Base-by-base conservation (phyloP, 2,797 vertebrate species). In the Siniperca undulata region DNA sequence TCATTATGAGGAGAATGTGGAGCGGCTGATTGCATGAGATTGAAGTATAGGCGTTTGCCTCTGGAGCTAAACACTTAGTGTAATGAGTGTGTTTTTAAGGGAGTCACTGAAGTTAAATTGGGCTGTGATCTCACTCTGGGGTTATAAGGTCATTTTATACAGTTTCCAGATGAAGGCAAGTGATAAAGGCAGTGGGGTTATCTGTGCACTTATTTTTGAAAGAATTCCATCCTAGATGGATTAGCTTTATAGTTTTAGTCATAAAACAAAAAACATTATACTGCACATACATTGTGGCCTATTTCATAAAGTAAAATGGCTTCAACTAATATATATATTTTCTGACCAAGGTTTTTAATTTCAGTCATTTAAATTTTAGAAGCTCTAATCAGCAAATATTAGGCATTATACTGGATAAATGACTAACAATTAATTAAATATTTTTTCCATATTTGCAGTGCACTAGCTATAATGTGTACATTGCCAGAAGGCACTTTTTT, bases 51-150 rank as follows among this genome's bases (percentile, higher is more conserved):
- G 71, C 53, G n/a, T 14, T 17, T 59, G 56, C 38, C 48, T 80
- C 65, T 82, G 77, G 74, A 89, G 72, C 80, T 81, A 74, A 89
- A 92, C 91, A 93, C 91, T 95, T 92, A 90, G 82, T 80, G 84
- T 94, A 94, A 94, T 93, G 92, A 93, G 88, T 85, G 85, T 88
- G 85, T 87, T 91, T 94, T 89, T 93, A 86, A 90, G 74, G 80
- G 74, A 83, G 82, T 88, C 76, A 30, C 71, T 87, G 70, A 86
- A 91, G 88, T 92, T 90, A 84, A 86, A 90, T 77, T 89, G 71
- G 82, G 81, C 84, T 89, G 84, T 95, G 92, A 95, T 92, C 86
- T 95, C 89, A 92, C 82, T 85, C 70, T 42, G 81, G 82, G 90
- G 86, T 94, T 88, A 89, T 44, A 58, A 68, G 93, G 90, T 94